phyloP scores from a whole-genome alignment of 2,888 invertebrate species.

The Panorpa germanica region DNA sequence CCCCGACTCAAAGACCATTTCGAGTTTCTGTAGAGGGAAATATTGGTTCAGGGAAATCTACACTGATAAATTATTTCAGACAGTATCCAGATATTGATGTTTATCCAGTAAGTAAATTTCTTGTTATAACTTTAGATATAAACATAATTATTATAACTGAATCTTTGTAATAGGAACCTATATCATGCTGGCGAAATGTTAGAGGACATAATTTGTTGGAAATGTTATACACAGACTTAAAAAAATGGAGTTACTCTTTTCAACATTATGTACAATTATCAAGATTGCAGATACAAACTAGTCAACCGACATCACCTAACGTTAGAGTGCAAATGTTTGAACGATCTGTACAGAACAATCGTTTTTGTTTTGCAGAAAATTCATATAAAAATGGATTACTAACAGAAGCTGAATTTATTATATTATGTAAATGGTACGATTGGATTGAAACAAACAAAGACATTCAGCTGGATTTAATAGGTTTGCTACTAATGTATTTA shows the following conservation, averaged over 20 bases:
- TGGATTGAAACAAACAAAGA: constrained; percentile 56
- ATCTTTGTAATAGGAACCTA: constrained; percentile 54
- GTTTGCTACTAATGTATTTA: no score
- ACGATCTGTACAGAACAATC: constrained; percentile 69
- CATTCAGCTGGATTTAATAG: constrained; percentile 69
- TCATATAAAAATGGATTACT: constrained; percentile 48
- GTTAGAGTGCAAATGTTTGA: constrained; percentile 76
- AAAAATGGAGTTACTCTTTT: no score
- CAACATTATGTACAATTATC: no score
- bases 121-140: no score
- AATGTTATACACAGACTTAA: no score
- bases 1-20: no score
- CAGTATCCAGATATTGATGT: no score
- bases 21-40: constrained; percentile 79
- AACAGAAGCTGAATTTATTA: constrained; percentile 56
- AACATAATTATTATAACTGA: no score
- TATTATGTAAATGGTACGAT: constrained; percentile 72
- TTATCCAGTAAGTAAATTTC: no score
- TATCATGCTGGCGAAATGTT: constrained; percentile 68
- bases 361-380: constrained; percentile 65
- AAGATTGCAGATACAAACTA: no score
- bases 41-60: constrained; percentile 76
- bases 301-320: no score
- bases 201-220: constrained; percentile 59
- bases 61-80: no score